Conservation (phyloP, 2,797 vertebrate genomes). For the Masticophis lateralis region DNA sequence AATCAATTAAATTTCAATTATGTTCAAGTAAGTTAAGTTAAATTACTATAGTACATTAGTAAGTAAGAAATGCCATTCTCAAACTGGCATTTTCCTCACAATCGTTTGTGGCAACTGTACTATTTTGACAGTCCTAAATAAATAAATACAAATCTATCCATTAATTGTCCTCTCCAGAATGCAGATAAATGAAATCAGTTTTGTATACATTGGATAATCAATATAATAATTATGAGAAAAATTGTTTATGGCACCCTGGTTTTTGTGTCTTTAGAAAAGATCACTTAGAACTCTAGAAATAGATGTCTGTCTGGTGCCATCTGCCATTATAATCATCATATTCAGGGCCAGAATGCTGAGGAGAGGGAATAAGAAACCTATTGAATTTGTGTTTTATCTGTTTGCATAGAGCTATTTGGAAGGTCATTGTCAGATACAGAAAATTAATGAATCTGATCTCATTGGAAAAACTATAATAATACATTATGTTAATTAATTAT, state of each 20-base stretch:
- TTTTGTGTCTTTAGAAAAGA: neutral
- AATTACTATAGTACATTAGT: neutral
- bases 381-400: neutral
- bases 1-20: too few species aligned
- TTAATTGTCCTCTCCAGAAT: neutral
- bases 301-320: neutral
- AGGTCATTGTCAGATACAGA: neutral
- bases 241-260: neutral
- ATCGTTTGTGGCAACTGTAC: neutral
- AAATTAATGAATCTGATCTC: neutral
- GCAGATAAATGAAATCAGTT: neutral
- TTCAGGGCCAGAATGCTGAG: neutral
- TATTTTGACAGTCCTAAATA: neutral
- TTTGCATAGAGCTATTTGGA: neutral
- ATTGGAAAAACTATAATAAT: neutral
- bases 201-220: neutral
- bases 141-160: neutral
- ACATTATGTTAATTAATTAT: neutral
- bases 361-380: neutral
- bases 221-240: neutral
- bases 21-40: neutral
- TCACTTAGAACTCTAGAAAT: neutral
- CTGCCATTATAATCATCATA: neutral
- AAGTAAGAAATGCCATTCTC: neutral
- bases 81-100: neutral